Conservation (phyloP, 2,113 vertebrate species). For the Lamprotornis superbus region DNA sequence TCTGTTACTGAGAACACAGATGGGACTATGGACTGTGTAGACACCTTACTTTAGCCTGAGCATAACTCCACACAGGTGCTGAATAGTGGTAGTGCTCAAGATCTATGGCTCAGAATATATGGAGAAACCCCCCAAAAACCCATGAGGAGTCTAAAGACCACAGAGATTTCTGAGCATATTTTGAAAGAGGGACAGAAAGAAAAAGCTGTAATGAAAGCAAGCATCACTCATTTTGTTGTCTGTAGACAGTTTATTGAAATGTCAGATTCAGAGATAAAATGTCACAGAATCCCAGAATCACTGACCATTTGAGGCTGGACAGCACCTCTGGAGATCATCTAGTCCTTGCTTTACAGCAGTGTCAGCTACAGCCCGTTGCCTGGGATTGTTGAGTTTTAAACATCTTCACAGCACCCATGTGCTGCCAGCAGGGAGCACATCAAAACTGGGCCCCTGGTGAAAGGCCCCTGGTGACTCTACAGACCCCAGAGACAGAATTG, state of each 20-base stretch:
- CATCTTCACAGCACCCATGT: background rate
- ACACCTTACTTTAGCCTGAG: background rate
- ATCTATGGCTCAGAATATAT: background rate
- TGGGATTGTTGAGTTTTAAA: background rate
- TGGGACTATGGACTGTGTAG: background rate
- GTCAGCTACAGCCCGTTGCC: background rate
- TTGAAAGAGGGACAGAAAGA: background rate
- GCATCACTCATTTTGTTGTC: background rate
- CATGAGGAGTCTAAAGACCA: background rate
- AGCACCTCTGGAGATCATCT: background rate
- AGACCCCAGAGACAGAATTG: rapidly evolving
- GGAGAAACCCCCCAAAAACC: background rate
- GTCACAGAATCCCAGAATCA: background rate
- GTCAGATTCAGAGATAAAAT: background rate
- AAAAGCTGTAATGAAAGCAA: background rate
- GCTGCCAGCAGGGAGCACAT: rapidly evolving
- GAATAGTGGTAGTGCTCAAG: background rate
- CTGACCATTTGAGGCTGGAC: background rate
- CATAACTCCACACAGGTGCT: background rate
- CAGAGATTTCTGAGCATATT: background rate
- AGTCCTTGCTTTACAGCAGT: background rate
- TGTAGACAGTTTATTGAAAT: background rate
- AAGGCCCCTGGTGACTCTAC: background rate
- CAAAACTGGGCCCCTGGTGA: background rate
- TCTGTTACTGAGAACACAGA: background rate